A percentile compares a stretch with the other conserved stretches of the same genome.
Conservation (phyloP, 1,140 invertebrate species). For the Pogonus chalceus region DNA sequence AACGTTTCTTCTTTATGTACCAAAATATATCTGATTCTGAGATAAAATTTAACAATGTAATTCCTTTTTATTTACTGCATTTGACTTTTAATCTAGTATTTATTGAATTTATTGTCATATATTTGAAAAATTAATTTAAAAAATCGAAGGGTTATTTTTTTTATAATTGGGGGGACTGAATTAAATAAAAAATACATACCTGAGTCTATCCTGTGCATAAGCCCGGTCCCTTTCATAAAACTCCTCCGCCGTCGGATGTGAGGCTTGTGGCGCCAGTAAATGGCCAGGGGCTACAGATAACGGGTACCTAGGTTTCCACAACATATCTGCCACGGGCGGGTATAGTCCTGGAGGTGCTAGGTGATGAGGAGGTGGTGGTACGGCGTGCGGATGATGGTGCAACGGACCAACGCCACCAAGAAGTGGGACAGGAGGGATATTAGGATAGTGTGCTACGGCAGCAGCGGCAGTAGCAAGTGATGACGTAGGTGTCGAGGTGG, state of each 20-base stretch:
- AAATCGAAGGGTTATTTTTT: no score
- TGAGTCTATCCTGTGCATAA: constrained; percentile 31
- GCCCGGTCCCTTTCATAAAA: constrained; percentile 48
- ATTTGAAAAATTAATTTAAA: no score
- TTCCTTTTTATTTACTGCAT: no score
- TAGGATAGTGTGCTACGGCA: constrained; percentile 33
- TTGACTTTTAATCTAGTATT: no score
- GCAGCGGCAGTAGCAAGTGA: constrained; percentile 22
- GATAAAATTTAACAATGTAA: no score
- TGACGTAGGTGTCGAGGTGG: constrained; percentile 26
- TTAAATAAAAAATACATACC: no score
- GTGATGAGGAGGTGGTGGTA: constrained; percentile 37
- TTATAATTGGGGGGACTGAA: no score
- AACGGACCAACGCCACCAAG: constrained; percentile 23
- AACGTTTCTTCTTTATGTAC: no score
- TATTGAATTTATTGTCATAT: no score
- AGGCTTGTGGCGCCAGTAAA: constrained; percentile 36
- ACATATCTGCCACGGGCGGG: constrained; percentile 30
- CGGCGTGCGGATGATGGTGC: constrained; percentile 36
- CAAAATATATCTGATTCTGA: no score
- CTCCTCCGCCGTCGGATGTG: constrained; percentile 43
- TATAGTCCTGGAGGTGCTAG: constrained; percentile 15
- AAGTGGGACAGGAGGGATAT: constrained; percentile 27
- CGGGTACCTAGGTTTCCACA: constrained; percentile 34
- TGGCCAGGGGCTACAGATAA: constrained; percentile 32